Conservation (phyloP, 2,113 vertebrate genomes). For the Tor tambroides region DNA sequence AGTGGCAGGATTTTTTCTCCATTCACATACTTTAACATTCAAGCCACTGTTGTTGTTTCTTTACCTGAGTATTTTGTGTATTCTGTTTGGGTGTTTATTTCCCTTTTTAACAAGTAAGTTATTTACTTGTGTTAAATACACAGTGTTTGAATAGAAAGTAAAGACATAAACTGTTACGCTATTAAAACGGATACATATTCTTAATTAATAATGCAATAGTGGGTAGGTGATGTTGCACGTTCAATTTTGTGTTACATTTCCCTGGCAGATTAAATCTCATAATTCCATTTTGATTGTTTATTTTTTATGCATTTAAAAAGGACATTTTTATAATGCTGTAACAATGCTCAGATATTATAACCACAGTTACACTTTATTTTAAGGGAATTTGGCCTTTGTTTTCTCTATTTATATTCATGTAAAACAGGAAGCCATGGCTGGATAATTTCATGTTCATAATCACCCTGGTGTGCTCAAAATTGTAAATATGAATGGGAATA, state of each 20-base stretch:
- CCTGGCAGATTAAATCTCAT: constrained; percentile 23
- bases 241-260: constrained; percentile 18
- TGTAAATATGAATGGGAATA: too few relatives aligned
- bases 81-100: background rate
- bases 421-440: too few relatives aligned
- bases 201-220: background rate
- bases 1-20: background rate
- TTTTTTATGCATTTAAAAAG: background rate
- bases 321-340: background rate
- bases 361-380: too few relatives aligned
- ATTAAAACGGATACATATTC: background rate
- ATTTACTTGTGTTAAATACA: background rate
- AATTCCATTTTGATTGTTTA: background rate
- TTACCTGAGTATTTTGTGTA: background rate
- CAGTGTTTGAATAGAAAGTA: constrained; percentile 11
- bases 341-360: background rate
- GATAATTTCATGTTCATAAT: too few relatives aligned
- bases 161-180: background rate
- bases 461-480: too few relatives aligned
- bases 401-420: too few relatives aligned
- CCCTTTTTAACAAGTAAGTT: constrained; percentile 23
- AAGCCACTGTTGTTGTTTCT: constrained; percentile 1
- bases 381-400: too few relatives aligned
- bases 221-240: background rate
- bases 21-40: background rate